Evolutionary conservation across 2,888 invertebrate genomes (phyloP), one percentile per base, ranked within the genome.

Genomic region (Caenorhabditis sinica): DNA sequence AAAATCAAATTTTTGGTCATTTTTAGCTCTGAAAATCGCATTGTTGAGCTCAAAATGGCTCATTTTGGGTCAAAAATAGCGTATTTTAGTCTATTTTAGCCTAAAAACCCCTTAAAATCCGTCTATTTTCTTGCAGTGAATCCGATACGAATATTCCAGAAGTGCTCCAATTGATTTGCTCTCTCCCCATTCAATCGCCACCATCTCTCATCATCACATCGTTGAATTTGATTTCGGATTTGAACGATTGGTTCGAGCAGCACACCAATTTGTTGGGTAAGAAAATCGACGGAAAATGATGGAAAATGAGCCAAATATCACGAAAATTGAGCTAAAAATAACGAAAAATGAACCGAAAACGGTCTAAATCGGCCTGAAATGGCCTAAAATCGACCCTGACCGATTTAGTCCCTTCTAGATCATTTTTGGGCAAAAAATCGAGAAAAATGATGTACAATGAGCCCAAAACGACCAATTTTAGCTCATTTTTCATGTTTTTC

Each of bases 71-170:
- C 3, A 11, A 11, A 23, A 23, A 23, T 23, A 1, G n/a, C n/a
- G n/a, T n/a, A n/a, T n/a, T n/a, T n/a, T n/a, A n/a, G n/a, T n/a
- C n/a, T 3, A 49, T 0, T 49, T 49, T 49, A 3, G 49, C 30
- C 9, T 23, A 56, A 56, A 23, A 15, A 5, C 8, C 13, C 30
- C 51, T 63, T 23, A 15, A 61, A 61, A 61, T 17, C 23, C 53
- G 13, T 9, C 15, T 8, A 3, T 71, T 40, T 28, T 30, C 69
- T 89, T 94, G 56, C 93, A 97, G 96, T 28, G 96, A 96, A 85
- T 97, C 97, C 93, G 96, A 96, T 92, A 96, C 96, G 88, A 95
- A 96, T 68, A 96, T 97, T 73, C 97, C 97, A 15, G 96, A 96
- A 93, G 97, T 98, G 36, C 95, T 98, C 15, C 96, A 96, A 93